Percentiles rank a stretch among this genome's conserved stretches.
Evolutionary conservation across 2,113 vertebrate species (phyloP).

Genomic region (Cardinalis cardinalis): DNA sequence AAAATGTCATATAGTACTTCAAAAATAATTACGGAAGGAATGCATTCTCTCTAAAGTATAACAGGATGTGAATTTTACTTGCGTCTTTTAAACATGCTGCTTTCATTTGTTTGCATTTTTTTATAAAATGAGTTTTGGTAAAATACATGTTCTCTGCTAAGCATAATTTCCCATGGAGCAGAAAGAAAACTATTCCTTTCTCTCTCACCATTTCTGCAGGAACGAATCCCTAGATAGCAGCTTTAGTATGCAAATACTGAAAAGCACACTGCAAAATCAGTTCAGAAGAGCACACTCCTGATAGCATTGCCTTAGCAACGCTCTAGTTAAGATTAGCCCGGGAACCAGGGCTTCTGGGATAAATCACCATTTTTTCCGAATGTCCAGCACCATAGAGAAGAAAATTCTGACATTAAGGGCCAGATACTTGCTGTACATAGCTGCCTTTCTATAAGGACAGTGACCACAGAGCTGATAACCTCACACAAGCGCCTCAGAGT

Average conservation of each 20-base stretch:
- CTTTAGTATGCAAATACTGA: slow-evolving; percentile 51
- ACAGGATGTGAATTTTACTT: slow-evolving; percentile 1
- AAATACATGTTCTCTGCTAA: not conserved
- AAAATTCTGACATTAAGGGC: not conserved
- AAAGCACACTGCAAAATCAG: slow-evolving; percentile 19
- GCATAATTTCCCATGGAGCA: not conserved
- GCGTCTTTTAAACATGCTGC: not conserved
- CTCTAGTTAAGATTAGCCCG: slow-evolving; percentile 28
- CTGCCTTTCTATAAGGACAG: not conserved
- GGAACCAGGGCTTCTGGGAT: not conserved
- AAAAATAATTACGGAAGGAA: slow-evolving; percentile 22
- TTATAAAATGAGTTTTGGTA: slow-evolving; percentile 4
- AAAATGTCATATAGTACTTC: not conserved
- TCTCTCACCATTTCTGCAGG: not conserved
- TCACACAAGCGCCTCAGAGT: not conserved
- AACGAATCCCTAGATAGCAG: not conserved
- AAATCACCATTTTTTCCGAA: not conserved
- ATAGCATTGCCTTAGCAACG: slow-evolving; percentile 58
- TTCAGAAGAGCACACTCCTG: slow-evolving; percentile 39
- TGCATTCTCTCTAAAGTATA: not conserved
- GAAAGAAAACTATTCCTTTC: not conserved
- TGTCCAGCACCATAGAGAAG: not conserved
- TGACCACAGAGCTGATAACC: not conserved
- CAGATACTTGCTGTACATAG: not conserved
- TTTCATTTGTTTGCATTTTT: not conserved